Evolutionary conservation across 2,888 invertebrate species (phyloP).

Genomic region (Oscheius sp.): DNA sequence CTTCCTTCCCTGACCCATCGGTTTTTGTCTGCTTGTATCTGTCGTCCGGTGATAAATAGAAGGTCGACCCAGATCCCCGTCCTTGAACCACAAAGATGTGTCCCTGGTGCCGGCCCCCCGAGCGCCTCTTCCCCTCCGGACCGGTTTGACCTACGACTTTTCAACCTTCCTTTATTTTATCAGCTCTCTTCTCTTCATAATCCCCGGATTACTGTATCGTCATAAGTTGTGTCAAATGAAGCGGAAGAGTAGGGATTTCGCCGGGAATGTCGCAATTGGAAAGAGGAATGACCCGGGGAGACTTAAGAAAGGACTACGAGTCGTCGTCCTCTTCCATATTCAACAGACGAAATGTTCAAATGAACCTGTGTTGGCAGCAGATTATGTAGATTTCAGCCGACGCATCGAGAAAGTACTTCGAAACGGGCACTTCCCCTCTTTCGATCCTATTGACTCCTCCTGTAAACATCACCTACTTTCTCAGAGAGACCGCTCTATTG

Average conservation of each 20-base stretch:
- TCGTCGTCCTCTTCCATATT: conserved; percentile 19
- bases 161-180: background rate
- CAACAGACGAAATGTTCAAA: conserved; percentile 24
- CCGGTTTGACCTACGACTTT: conserved; percentile 11
- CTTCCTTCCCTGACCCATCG: conserved; percentile 3
- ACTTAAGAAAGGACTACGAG: conserved; percentile 8
- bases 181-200: background rate
- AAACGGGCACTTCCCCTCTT: no score
- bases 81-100: conserved; percentile 25
- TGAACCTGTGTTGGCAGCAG: conserved; percentile 21
- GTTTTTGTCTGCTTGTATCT: background rate
- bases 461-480: background rate
- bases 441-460: no score
- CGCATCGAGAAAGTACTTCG: background rate
- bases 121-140: background rate
- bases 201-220: conserved; percentile 8
- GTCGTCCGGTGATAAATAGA: conserved; percentile 10
- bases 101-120: conserved; percentile 1
- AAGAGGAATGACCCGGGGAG: conserved; percentile 19
- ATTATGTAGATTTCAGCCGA: conserved; percentile 22
- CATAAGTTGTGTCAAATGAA: conserved; percentile 22
- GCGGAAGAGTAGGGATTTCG: conserved; percentile 18
- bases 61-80: conserved; percentile 9
- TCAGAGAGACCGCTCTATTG: conserved; percentile 14
- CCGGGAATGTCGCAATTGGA: conserved; percentile 23